Evolutionary conservation across 1,140 invertebrate genomes (phyloP), one percentile per base, ranked within the genome.

Genomic region (Ditylenchus dipsaci): DNA sequence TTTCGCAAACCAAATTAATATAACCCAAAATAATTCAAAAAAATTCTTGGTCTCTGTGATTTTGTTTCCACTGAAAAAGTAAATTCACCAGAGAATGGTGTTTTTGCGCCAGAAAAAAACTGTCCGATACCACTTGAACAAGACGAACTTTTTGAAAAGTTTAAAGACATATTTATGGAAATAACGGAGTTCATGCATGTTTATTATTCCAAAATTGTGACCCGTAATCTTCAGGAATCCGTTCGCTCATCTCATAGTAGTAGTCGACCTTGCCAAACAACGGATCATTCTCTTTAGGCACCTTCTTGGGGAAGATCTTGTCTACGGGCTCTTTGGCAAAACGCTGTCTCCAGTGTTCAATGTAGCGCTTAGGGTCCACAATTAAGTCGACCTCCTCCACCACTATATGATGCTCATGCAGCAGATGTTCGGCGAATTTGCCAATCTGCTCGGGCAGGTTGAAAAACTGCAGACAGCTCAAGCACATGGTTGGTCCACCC

Each of bases 401-500:
- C 21, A 82, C 75, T 29, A 82, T 80, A 49, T 15, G 57, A 45
- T 76, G 74, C 11, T 77, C 75, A 23, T 29, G 45, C 19, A 76
- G 57, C 17, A 76, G 59, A 63, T 76, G 74, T 45, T 76, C 72
- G 29, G 74, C 58, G 70, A 80, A 80, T 13, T 81, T 69, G 13
- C 63, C 60, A 19, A 80, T 69, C 38, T 75, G 59, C 27, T 83
- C 81, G 26, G 80, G 80, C 17, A 82, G 68, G 64, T 82, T 76
- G 61, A 82, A 82, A 62, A 82, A 82, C 43, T 82, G 76, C 26
- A 82, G 61, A 47, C 80, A 82, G 23, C 68, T 76, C 21, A 82
- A 47, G 63, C 80, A 82, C 80, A 82, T 82, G 8, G 81, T 82
- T 0, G 80, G 81, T 0, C 80, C 80, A 23, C 80, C 80, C 79